Conservation (phyloP, 2,888 invertebrate genomes). For the Clunio marinus region DNA sequence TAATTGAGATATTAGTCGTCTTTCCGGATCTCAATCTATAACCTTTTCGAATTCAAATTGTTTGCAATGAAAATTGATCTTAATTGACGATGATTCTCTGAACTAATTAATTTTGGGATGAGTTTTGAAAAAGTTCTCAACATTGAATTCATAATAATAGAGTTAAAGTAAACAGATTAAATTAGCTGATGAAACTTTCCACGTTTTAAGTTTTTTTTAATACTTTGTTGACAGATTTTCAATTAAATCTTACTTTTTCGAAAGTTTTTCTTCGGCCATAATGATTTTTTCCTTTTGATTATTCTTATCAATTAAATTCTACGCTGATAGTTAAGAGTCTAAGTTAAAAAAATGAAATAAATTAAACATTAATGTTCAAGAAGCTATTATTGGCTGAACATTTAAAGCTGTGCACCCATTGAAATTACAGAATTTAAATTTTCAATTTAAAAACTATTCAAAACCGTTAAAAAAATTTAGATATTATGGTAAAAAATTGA, state of each 20-base stretch:
- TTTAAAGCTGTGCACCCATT: too few relatives aligned
- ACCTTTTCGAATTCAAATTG: constrained; percentile 18
- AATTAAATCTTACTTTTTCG: constrained; percentile 29
- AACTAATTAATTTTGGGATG: neutral
- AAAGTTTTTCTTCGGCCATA: constrained; percentile 32
- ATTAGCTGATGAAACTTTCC: constrained; percentile 23
- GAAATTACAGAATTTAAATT: too few relatives aligned
- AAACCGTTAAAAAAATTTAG: too few relatives aligned
- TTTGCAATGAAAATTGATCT: constrained; percentile 7
- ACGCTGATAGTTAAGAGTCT: too few relatives aligned
- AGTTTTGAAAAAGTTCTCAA: constrained; percentile 1
- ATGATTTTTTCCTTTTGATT: too few relatives aligned
- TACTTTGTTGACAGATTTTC: neutral
- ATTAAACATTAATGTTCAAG: too few relatives aligned
- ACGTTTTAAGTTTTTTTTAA: constrained; percentile 16
- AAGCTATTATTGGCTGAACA: too few relatives aligned
- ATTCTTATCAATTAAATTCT: neutral
- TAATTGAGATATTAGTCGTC: neutral
- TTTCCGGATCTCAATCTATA: neutral
- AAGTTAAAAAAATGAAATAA: too few relatives aligned
- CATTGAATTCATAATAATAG: neutral
- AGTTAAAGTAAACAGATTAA: neutral
- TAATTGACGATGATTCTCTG: neutral
- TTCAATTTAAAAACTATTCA: too few relatives aligned
- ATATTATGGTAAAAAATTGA: too few relatives aligned